Evolutionary conservation across 2,797 vertebrate species (phyloP).

Genomic region (Scyliorhinus canicula): DNA sequence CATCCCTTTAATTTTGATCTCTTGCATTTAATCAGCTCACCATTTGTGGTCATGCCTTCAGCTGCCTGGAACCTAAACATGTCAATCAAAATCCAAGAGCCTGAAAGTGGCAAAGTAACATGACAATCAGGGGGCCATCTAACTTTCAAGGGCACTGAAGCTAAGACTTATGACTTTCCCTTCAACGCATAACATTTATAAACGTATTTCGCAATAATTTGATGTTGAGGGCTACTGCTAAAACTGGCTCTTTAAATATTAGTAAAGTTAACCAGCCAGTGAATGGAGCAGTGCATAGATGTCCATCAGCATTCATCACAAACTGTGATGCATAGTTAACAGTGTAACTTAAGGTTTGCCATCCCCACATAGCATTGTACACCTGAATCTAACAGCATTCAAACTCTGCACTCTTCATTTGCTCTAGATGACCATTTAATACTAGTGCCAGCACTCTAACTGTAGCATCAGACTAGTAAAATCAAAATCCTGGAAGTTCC

Average conservation of each 20-base stretch:
- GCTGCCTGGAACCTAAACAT: no score
- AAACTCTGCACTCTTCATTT: not conserved
- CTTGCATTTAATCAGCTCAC: no score
- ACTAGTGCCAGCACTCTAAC: not conserved
- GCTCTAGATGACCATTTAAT: not conserved
- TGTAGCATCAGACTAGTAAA: not conserved
- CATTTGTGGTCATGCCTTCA: no score
- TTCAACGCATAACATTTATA: not conserved
- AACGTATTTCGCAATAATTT: constrained; percentile 1
- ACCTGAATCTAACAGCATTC: not conserved
- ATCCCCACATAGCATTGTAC: not conserved
- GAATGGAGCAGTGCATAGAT: not conserved
- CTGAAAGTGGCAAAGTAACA: not conserved
- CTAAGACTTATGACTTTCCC: not conserved
- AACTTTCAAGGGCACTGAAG: not conserved
- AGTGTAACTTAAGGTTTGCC: not conserved
- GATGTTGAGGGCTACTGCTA: not conserved
- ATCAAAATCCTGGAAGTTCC: not conserved
- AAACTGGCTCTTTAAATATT: not conserved
- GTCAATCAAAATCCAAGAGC: not conserved
- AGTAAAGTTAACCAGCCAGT: not conserved
- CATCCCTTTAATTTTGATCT: no score
- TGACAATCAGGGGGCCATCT: not conserved
- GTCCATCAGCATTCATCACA: not conserved
- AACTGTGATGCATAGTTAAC: not conserved